Conservation (phyloP, 2,797 vertebrate species). For the Clamator glandarius region DNA sequence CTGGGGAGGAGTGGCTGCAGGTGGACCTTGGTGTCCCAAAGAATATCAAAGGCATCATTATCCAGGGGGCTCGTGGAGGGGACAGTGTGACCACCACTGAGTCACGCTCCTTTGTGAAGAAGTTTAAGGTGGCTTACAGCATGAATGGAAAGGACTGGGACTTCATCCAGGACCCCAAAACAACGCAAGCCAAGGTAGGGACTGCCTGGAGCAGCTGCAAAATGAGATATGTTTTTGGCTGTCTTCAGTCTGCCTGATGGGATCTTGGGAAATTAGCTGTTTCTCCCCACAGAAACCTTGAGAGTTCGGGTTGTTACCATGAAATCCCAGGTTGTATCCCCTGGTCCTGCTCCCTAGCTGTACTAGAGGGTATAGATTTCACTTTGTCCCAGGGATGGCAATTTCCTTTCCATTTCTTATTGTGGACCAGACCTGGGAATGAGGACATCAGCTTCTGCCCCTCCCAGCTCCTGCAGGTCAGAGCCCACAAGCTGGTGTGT, state of each 20-base stretch:
- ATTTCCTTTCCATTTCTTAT: not conserved
- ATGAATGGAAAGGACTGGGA: conserved; percentile 93
- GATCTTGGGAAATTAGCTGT: not conserved
- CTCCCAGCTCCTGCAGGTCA: not conserved
- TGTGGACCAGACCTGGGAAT: not conserved
- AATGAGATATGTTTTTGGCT: not conserved
- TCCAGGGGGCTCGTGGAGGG: conserved; percentile 93
- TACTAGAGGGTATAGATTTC: not conserved
- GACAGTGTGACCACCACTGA: conserved; percentile 90
- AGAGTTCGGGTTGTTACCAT: not conserved
- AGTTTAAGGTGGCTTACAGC: conserved; percentile 95
- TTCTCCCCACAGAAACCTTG: not conserved
- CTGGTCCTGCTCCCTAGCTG: not conserved
- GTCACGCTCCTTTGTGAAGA: conserved; percentile 93
- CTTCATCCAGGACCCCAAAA: conserved; percentile 89
- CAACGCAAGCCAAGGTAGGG: conserved; percentile 90
- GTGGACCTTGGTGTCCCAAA: conserved; percentile 90
- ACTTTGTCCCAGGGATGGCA: not conserved
- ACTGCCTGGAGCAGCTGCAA: not conserved
- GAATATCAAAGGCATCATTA: conserved; percentile 91
- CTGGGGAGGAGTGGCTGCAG: conserved; percentile 96
- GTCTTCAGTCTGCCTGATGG: not conserved
- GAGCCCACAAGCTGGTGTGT: not conserved
- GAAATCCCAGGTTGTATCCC: not conserved
- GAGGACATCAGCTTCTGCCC: not conserved